These are phyloP conservation scores for Gastrophysa polygoni DNA, from an alignment of 2,888 invertebrate genomes.

Conservation along the genomic window DNA sequence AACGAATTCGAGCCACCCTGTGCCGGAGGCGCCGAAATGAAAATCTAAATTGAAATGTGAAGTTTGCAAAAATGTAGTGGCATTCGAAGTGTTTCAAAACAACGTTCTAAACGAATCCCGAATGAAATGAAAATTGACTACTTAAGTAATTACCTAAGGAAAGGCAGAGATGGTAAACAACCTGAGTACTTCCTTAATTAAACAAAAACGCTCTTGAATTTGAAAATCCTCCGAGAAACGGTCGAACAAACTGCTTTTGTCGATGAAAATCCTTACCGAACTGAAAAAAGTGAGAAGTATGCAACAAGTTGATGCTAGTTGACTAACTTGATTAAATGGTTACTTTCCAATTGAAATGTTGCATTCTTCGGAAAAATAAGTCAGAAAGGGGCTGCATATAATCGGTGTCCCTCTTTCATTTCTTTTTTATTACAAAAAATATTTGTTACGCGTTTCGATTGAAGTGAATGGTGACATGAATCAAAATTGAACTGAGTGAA, in stretches of 20 bases:
- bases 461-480: too few relatives aligned
- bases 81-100: background rate
- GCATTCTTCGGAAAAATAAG: too few relatives aligned
- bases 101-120: background rate
- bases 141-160: constrained; percentile 39
- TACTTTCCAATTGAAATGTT: too few relatives aligned
- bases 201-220: constrained; percentile 1
- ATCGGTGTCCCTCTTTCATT: too few relatives aligned
- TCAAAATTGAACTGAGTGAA: too few relatives aligned
- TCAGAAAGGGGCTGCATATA: too few relatives aligned
- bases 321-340: too few relatives aligned
- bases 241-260: background rate
- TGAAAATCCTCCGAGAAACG: background rate
- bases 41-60: constrained; percentile 9
- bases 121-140: constrained; percentile 30
- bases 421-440: too few relatives aligned
- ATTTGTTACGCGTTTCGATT: too few relatives aligned
- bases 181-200: constrained; percentile 54
- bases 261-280: background rate
- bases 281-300: background rate
- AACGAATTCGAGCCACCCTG: too few relatives aligned
- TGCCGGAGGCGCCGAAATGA: background rate
- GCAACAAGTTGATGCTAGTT: background rate
- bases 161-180: constrained; percentile 57
- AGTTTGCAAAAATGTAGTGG: constrained; percentile 14